Evolutionary conservation across 2,113 vertebrate genomes (phyloP), one percentile per base, ranked within the genome.

Genomic region (Sitta europaea): DNA sequence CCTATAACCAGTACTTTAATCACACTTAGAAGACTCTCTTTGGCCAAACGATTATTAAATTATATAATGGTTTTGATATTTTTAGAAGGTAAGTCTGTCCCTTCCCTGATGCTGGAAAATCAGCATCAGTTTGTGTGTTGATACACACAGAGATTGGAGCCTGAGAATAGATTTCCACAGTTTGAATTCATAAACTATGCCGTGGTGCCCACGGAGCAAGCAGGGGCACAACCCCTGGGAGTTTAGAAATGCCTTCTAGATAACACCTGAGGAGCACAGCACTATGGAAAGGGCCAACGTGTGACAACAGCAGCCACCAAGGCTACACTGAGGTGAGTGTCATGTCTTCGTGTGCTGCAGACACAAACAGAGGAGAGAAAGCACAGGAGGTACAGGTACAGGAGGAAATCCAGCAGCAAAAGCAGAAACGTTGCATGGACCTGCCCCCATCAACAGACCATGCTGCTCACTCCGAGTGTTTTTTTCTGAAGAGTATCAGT

Each of bases 311-410:
- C 29, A 55, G 47, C 50, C 61, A 65, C 48, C 57, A 40, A 48
- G 62, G 33, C 48, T n/a, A 6, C 31, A 35, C 1, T 29, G 31
- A 88, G 31, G 6, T 22, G 48, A 68, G 35, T 10, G 12, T 11
- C n/a, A 40, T 0, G 2, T 22, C 73, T 47, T 73, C 2, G 0
- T 10, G 23, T 59, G 36, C n/a, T 7, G 3, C 45, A 68, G 25
- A 23, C 42, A 73, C 58, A 63, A 79, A 53, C 29, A 9, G 50
- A 25, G 36, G 21, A 50, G 80, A 47, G 4, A 13, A 58, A 75
- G 18, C 50, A 17, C 28, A n/a, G n/a, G n/a, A n/a, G n/a, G n/a
- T n/a, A n/a, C 40, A n/a, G 28, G n/a, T 48, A 36, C 13, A 51
- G 43, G 54, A 45, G 23, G 28, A 53, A 82, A 83, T 61, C 17